Evolutionary conservation across 2,888 invertebrate species (phyloP), one percentile per base, ranked within the genome.

Genomic region (Drosophila aldrichi): DNA sequence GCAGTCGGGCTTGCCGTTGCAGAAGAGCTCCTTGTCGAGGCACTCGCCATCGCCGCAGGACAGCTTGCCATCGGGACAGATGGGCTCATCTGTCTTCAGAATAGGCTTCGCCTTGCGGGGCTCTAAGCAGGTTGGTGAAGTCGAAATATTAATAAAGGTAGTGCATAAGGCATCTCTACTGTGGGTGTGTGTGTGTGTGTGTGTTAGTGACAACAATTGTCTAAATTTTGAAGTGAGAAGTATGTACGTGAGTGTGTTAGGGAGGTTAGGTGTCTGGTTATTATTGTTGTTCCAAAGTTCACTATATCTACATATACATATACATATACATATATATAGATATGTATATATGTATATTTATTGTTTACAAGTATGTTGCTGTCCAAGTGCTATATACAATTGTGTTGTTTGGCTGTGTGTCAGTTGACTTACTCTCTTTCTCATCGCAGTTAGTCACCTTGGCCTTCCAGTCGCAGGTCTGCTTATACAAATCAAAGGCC

Each of bases 381-480:
- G 70, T 66, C 76, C 59, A 66, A 69, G 74, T 77, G 76, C 74
- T 83, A 70, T 77, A 57, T 86, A 74, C 74, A 81, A 64, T 70
- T 77, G 81, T 81, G 70, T 65, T 60, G 16, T 18, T 58, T 46
- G 14, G 32, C 48, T 67, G 74, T 69, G 73, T 44, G 68, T 67
- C 81, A 65, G 68, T 74, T 75, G 83, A 96, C 97, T 97, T 97
- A 98, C 98, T 98, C 96, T 98, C 97, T 94, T 97, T 95, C 95
- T 96, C 96, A 95, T 97, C 96, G 96, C 98, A 98, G 96, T 96
- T 98, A 95, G 95, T 96, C 95, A 98, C 98, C 96, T 98, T 97
- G 95, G 97, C 97, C 96, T 97, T 98, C 98, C 98, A 98, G 96
- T 98, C 97, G 95, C 98, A 98, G 94, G 98, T 98, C 95, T 98